phyloP scores from a whole-genome alignment of 92 coral and sea anemone genomes.

The Bergia sp. region DNA sequence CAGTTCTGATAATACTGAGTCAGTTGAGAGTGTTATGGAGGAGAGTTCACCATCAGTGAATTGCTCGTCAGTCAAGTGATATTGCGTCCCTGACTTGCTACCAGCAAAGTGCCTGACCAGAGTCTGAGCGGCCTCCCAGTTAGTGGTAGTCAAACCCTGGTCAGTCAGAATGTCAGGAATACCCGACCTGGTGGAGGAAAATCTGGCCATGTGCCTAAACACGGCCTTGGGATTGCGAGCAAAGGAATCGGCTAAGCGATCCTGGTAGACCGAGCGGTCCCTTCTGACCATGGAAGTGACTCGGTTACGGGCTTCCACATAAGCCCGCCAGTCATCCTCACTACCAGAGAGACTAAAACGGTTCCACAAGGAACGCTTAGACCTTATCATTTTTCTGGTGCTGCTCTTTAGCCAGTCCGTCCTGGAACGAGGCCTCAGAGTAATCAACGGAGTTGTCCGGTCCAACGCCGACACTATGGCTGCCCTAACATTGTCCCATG shows the following conservation, averaged over 20 bases:
- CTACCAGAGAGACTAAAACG: background rate
- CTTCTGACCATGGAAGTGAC: fast-evolving
- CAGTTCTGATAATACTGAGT: background rate
- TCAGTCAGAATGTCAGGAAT: too few relatives aligned
- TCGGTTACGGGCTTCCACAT: background rate
- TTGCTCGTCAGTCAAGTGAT: too few relatives aligned
- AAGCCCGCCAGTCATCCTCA: background rate
- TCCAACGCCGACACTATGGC: too few relatives aligned
- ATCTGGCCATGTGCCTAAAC: too few relatives aligned
- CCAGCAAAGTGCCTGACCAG: too few relatives aligned
- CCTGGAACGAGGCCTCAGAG: fast-evolving
- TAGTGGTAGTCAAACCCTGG: too few relatives aligned
- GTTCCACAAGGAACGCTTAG: background rate
- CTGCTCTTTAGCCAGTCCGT: background rate
- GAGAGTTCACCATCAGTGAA: background rate
- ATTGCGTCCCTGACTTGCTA: too few relatives aligned
- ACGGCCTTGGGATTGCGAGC: background rate
- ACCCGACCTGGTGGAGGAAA: too few relatives aligned
- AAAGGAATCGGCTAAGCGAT: background rate
- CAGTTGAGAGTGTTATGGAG: fast-evolving
- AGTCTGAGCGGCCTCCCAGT: too few relatives aligned
- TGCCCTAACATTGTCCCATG: too few relatives aligned
- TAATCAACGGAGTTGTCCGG: too few relatives aligned
- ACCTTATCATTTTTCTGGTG: background rate
- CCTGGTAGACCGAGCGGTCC: background rate